Percentiles rank a stretch among this genome's conserved stretches.
phyloP scores from a whole-genome alignment of 2,113 vertebrate species.

The Hoplias malabaricus region DNA sequence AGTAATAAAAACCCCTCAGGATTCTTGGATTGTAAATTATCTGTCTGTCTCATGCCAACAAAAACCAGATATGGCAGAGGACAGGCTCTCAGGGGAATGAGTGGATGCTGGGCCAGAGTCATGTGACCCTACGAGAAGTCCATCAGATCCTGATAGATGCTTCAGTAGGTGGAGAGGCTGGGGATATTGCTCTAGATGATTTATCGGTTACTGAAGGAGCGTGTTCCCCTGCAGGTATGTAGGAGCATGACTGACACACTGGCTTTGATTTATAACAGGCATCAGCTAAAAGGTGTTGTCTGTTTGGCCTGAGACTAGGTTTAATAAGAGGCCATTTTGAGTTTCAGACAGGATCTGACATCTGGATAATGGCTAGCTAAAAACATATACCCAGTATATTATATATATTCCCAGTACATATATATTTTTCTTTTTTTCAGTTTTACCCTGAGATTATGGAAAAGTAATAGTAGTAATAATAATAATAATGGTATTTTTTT shows the following conservation, averaged over 20 bases:
- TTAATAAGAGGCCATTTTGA: neutral
- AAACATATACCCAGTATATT: too few relatives aligned
- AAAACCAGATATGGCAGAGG: constrained; percentile 72
- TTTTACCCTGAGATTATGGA: too few relatives aligned
- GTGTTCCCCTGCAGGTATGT: constrained; percentile 67
- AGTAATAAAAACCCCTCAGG: neutral
- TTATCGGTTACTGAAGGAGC: constrained; percentile 58
- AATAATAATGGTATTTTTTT: too few relatives aligned
- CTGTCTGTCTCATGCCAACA: neutral
- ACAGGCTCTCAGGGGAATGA: constrained; percentile 63
- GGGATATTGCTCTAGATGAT: constrained; percentile 75
- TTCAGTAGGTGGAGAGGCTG: constrained; percentile 67
- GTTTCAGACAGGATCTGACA: neutral
- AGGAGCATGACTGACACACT: constrained; percentile 1
- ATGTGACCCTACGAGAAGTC: constrained; percentile 62
- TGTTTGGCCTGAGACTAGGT: constrained; percentile 3
- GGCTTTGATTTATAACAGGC: neutral
- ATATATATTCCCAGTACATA: too few relatives aligned
- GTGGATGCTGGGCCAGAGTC: constrained; percentile 64
- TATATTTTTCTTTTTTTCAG: too few relatives aligned
- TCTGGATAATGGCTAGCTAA: neutral
- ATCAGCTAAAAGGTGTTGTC: constrained; percentile 8
- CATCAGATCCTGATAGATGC: constrained; percentile 72
- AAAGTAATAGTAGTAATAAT: too few relatives aligned
- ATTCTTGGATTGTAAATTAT: too few relatives aligned